A percentile compares a stretch with the other conserved stretches of the same genome.
These are phyloP conservation scores for Canis aureus DNA, from an alignment of 2,113 vertebrate genomes.

Conservation along the genomic window DNA sequence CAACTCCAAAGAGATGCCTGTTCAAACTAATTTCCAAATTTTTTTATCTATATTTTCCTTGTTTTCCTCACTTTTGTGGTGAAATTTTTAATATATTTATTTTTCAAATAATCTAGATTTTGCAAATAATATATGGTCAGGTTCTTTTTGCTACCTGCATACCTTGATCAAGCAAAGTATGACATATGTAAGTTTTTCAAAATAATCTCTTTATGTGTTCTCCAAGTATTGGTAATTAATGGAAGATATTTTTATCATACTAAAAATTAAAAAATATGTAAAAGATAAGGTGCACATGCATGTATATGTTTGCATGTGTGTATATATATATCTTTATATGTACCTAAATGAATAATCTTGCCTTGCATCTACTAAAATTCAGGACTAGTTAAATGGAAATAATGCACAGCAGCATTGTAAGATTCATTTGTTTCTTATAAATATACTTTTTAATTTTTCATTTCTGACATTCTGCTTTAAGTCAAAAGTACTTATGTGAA, in stretches of 20 bases:
- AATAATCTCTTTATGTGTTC: neutral
- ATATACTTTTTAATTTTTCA: neutral
- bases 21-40: neutral
- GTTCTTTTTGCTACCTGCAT: neutral
- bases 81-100: neutral
- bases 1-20: neutral
- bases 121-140: neutral
- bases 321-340: neutral
- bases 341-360: neutral
- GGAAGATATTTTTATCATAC: neutral
- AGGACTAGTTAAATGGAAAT: constrained; percentile 25
- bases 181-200: neutral
- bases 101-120: constrained; percentile 27
- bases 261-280: neutral
- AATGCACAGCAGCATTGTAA: neutral
- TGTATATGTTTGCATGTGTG: neutral
- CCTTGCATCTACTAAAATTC: neutral
- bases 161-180: neutral
- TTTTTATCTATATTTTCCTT: neutral
- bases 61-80: neutral
- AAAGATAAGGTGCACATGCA: neutral
- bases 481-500: constrained; percentile 44
- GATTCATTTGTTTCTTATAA: constrained; percentile 21
- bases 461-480: constrained; percentile 45
- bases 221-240: neutral